Percentiles rank a stretch among this genome's conserved stretches.
These are phyloP conservation scores for Urocynchramus pylzowi DNA, from an alignment of 2,113 vertebrate genomes.

Conservation along the genomic window DNA sequence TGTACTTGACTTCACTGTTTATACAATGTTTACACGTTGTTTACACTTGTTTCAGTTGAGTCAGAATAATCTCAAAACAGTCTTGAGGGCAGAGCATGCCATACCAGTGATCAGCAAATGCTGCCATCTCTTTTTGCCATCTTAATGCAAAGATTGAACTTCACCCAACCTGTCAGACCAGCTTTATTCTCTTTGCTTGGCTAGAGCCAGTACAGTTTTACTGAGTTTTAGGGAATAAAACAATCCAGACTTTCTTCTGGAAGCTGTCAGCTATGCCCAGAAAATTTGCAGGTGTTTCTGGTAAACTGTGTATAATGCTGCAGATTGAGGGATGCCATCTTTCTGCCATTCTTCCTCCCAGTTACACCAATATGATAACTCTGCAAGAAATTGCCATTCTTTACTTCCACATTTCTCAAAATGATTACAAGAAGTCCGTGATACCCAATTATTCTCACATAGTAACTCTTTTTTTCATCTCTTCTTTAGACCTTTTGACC, in stretches of 20 bases:
- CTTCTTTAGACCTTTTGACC: constrained; percentile 15
- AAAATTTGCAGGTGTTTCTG: accelerated
- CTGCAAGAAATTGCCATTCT: neutral
- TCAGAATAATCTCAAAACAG: neutral
- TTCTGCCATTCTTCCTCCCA: neutral
- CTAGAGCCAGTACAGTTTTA: neutral
- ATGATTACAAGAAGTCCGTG: neutral
- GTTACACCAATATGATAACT: neutral
- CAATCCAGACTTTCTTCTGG: neutral
- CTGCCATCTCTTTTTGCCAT: neutral
- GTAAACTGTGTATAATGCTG: neutral
- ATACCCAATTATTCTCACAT: neutral
- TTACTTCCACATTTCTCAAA: neutral
- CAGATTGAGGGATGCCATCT: neutral
- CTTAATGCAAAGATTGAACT: neutral
- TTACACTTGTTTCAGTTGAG: neutral
- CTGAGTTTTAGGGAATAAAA: neutral
- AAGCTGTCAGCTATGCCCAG: neutral
- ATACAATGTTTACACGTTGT: neutral
- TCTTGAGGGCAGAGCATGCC: neutral
- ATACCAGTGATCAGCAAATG: neutral
- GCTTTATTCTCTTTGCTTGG: neutral
- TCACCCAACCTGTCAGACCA: neutral
- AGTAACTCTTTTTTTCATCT: neutral
- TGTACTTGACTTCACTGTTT: neutral